These are phyloP conservation scores for Osmerus eperlanus DNA, from an alignment of 2,113 vertebrate species.

Conservation along the genomic window DNA sequence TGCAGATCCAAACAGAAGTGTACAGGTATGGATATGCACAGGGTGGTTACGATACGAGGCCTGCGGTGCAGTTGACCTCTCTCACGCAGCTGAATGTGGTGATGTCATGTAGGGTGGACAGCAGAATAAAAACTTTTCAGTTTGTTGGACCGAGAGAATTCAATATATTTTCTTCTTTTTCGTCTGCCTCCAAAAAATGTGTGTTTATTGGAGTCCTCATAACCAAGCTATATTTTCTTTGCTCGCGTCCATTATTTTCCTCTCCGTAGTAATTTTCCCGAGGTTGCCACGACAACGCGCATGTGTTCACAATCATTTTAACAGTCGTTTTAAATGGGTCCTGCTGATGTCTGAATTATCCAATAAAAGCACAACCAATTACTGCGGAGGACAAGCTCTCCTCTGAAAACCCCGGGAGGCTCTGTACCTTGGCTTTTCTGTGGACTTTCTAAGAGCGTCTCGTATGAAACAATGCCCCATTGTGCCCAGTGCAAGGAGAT, in stretches of 20 bases:
- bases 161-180: no score
- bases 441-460: conserved; percentile 59
- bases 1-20: conserved; percentile 60
- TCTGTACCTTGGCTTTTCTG: conserved; percentile 62
- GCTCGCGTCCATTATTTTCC: conserved; percentile 12
- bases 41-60: conserved; percentile 57
- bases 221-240: conserved; percentile 19
- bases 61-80: conserved; percentile 54
- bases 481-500: conserved; percentile 69
- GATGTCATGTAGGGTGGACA: conserved; percentile 58
- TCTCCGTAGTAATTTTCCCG: conserved; percentile 49
- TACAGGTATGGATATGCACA: conserved; percentile 57
- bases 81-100: conserved; percentile 54
- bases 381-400: conserved; percentile 60
- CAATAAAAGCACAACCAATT: conserved; percentile 69
- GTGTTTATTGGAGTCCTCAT: no score
- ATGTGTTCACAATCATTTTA: conserved; percentile 65
- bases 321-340: conserved; percentile 69
- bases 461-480: conserved; percentile 65
- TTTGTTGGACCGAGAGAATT: no score
- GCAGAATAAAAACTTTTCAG: no score
- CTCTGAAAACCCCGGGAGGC: conserved; percentile 59
- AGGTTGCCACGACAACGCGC: conserved; percentile 55
- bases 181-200: no score
- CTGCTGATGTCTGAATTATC: conserved; percentile 68